Base-by-base conservation (phyloP, 2,113 vertebrate genomes). In the Scytalopus superciliaris region DNA sequence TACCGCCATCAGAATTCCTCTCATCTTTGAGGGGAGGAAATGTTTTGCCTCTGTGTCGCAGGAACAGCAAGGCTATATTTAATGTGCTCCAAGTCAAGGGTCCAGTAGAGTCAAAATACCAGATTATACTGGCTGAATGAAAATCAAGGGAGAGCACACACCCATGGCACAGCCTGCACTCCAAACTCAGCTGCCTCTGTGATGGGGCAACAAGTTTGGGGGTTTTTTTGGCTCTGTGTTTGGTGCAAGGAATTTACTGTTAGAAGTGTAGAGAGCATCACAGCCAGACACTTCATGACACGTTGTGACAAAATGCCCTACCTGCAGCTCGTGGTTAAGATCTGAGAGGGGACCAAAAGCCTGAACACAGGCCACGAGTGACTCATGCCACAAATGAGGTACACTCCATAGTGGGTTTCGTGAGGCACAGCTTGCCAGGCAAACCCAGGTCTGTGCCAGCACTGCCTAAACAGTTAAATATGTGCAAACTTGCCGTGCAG, bases 401-500 rank as follows among this genome's bases (percentile, higher is more conserved):
- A 53, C 19, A 1, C 16, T 33, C 45, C 0, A 0, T 31, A 2
- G 55, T 52, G 45, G 28, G 45, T 53, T 66, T 77, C 3, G 2
- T 44, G 81, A 84, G 69, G 40, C 77, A 27, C 1, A 6, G 42
- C 30, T 68, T 68, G 47, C 59, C 33, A 10, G 31, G 78, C 28
- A 81, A 39, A 19, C 31, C 2, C 4, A 13, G 31, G 25, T 59
- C 66, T 62, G 80, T 64, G n/a, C 66, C 53, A 42, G 49, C 37
- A 5, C 44, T 87, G 53, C 56, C 30, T 44, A 18, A 75, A 19
- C 6, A 28, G 53, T 79, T 79, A 56, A 68, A 69, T 67, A 11
- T 0, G 1, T 0, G 1, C 40, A 49, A 2, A 33, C 28, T 76
- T 3, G 2, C 40, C 73, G 35, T 55, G 40, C 37, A 57, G 0